Evolutionary conservation across 1,140 invertebrate genomes (phyloP).

Genomic region (Sycobia sp.): DNA sequence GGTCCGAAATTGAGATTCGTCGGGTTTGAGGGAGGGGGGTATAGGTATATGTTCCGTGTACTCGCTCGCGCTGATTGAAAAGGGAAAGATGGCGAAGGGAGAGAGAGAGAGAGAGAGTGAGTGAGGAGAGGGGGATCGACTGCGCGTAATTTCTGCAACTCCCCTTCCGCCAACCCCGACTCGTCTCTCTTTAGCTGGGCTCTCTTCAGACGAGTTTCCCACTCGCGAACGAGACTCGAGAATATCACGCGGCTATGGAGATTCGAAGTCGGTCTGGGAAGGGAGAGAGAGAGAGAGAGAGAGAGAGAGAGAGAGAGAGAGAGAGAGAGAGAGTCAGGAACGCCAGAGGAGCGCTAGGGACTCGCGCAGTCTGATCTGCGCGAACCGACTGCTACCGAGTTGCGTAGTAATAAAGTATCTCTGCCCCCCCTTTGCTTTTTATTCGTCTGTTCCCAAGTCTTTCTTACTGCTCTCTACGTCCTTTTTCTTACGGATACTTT

Average conservation of each 20-base stretch:
- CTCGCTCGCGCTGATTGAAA: constrained; percentile 20
- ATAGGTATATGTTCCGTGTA: too few species aligned
- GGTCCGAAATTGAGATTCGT: constrained; percentile 25
- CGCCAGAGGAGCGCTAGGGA: too few species aligned
- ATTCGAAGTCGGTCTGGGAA: neutral
- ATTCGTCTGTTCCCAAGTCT: too few species aligned
- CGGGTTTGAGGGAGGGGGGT: neutral
- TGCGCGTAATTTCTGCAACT: constrained; percentile 4
- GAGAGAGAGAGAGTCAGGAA: neutral
- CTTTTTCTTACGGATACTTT: too few species aligned
- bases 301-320: neutral
- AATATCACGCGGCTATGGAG: constrained; percentile 11
- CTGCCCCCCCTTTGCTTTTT: too few species aligned
- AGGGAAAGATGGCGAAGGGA: neutral
- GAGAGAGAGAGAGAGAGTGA: neutral
- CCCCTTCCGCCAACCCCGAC: neutral
- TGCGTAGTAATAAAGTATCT: too few species aligned
- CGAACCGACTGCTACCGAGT: too few species aligned
- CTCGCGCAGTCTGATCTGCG: too few species aligned
- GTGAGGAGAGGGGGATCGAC: neutral
- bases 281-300: neutral
- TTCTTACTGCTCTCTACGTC: too few species aligned
- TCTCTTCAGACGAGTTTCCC: constrained; percentile 8
- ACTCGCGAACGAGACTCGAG: neutral
- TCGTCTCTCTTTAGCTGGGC: too few species aligned